A percentile compares a stretch with the other conserved stretches of the same genome.
phyloP scores from a whole-genome alignment of 2,888 invertebrate species.

The Polylopha cassiicola region DNA sequence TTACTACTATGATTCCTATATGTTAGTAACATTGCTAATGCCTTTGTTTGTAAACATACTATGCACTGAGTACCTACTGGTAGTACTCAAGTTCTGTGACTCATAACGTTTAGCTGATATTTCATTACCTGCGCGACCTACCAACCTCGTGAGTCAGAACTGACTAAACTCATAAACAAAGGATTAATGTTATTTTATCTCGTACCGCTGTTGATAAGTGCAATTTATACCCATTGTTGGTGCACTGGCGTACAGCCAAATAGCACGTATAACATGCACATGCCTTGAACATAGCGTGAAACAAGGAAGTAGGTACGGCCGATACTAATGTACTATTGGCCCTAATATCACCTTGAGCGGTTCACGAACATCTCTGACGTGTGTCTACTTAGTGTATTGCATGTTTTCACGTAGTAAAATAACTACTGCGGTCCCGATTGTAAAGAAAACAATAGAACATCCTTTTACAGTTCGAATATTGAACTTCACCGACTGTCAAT shows the following conservation, averaged over 20 bases:
- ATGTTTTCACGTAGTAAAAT: conserved; percentile 37
- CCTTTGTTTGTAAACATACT: conserved; percentile 19
- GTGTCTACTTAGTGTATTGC: conserved; percentile 33
- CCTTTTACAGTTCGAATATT: conserved; percentile 18
- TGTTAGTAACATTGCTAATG: conserved; percentile 7
- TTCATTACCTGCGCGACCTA: conserved; percentile 23
- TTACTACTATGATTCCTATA: conserved; percentile 1
- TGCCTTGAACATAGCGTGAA: conserved; percentile 35
- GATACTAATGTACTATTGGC: conserved; percentile 24
- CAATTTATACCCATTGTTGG: conserved; percentile 31
- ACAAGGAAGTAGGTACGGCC: conserved; percentile 36
- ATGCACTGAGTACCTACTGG: background rate
- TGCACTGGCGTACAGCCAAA: conserved; percentile 52
- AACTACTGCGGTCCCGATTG: conserved; percentile 27
- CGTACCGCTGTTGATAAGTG: conserved; percentile 28
- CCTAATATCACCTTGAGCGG: conserved; percentile 51
- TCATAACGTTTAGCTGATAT: conserved; percentile 20
- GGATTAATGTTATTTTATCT: conserved; percentile 32
- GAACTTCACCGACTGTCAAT: conserved; percentile 17
- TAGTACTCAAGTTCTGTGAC: conserved; percentile 15
- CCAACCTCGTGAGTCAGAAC: conserved; percentile 32
- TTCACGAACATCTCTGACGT: conserved; percentile 35
- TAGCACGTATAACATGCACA: conserved; percentile 34
- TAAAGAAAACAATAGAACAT: conserved; percentile 30
- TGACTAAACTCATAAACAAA: conserved; percentile 31